Conservation (phyloP, 2,888 invertebrate genomes). For the Drosophila pegasa region DNA sequence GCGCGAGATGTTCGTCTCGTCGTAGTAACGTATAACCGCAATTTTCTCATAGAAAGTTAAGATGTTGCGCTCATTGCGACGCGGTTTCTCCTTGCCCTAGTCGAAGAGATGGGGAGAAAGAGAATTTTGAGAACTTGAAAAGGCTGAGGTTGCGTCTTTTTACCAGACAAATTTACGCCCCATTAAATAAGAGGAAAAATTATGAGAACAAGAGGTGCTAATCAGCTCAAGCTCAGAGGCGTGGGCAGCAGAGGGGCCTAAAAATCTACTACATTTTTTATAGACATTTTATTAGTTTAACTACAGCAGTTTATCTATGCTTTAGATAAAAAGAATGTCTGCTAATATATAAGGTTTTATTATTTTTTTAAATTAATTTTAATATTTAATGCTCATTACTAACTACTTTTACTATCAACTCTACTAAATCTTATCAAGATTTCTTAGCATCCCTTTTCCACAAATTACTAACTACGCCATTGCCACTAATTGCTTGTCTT, state of each 20-base stretch:
- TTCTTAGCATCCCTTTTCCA: background rate
- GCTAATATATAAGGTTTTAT: background rate
- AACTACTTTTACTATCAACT: too few species aligned
- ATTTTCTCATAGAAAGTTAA: conserved; percentile 83
- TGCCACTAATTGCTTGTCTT: conserved; percentile 37
- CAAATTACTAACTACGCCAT: conserved; percentile 8
- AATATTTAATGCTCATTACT: background rate
- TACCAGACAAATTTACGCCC: background rate
- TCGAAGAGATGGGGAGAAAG: background rate
- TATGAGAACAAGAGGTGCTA: conserved; percentile 15
- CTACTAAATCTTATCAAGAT: too few species aligned
- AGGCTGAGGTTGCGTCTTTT: background rate
- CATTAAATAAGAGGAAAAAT: background rate
- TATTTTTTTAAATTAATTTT: background rate
- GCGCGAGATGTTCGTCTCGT: conserved; percentile 82
- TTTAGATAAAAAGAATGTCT: background rate
- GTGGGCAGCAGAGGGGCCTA: background rate
- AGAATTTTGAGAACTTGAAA: background rate
- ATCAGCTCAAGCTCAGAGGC: conserved; percentile 3
- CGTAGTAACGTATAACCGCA: conserved; percentile 83
- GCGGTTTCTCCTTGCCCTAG: conserved; percentile 64
- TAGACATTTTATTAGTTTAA: background rate
- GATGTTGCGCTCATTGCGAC: conserved; percentile 82
- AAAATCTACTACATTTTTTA: conserved; percentile 3
- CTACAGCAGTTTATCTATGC: background rate